Evolutionary conservation across 1,140 invertebrate genomes (phyloP), one percentile per base, ranked within the genome.

Genomic region (Carposina sasakii): DNA sequence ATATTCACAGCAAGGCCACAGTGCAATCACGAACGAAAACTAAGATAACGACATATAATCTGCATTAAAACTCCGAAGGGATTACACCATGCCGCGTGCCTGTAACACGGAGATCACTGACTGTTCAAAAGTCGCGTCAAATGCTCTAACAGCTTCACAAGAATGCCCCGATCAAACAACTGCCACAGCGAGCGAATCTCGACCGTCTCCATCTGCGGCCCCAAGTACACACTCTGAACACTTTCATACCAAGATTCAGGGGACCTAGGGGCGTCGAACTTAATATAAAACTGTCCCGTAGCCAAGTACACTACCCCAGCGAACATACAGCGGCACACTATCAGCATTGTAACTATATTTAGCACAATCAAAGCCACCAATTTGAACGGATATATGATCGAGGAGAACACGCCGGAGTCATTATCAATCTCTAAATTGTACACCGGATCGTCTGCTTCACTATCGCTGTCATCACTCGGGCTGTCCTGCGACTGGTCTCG

Each of bases 111-210:
- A n/a, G n/a, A n/a, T n/a, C n/a, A n/a, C n/a, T n/a, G n/a, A n/a
- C n/a, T n/a, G n/a, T n/a, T n/a, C n/a, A n/a, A n/a, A n/a, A n/a
- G n/a, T n/a, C n/a, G 26, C 31, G 2, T 54, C 2, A 71, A 28
- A 54, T 68, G 61, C 20, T 65, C 69, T 20, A 81, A 52, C 43
- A 77, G 52, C 26, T 55, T 65, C 5, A 73, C 48, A 21, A 79
- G n/a, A 39, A 71, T 76, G 0, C 63, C 36, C 4, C 57, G 58
- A 43, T 57, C 43, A 20, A 73, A 58, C 15, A 81, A 37, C 17
- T 76, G 58, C 20, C 66, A 55, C 0, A 77, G 21, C 2, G 70
- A 71, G 28, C 59, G 40, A 34, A 81, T 77, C 10, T 53, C 54
- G 21, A 79, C 59, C 1, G 53, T 54, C 28, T 78, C 67, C n/a